A percentile compares a stretch with the other conserved stretches of the same genome.
phyloP scores from a whole-genome alignment of 2,888 invertebrate species.

The Rhaphigaster nebulosa region DNA sequence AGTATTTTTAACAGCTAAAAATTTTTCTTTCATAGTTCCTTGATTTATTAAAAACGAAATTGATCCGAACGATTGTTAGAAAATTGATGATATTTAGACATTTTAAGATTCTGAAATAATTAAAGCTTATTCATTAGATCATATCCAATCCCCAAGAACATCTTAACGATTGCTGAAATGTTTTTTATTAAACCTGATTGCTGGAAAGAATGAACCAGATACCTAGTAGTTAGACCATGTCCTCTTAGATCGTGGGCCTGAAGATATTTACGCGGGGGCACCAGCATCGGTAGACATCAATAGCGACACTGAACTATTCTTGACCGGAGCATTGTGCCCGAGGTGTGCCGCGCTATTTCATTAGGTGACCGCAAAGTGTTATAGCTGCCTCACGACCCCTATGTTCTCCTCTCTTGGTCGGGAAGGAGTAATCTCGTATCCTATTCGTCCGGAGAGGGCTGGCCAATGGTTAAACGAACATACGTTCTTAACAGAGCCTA shows the following conservation, averaged over 20 bases:
- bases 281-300: slow-evolving; percentile 34
- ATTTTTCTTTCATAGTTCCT: too few species aligned
- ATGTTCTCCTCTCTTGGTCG: background rate
- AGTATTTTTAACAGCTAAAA: too few species aligned
- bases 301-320: slow-evolving; percentile 11
- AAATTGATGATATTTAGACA: too few species aligned
- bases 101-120: background rate
- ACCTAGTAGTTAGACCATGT: background rate
- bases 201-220: background rate
- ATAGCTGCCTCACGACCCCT: slow-evolving; percentile 31
- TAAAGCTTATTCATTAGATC: too few species aligned
- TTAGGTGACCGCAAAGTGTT: slow-evolving; percentile 37
- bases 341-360: slow-evolving; percentile 37
- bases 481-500: background rate
- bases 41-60: too few species aligned
- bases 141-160: background rate
- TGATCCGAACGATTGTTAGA: too few species aligned
- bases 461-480: background rate
- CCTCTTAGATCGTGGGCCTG: background rate
- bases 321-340: background rate
- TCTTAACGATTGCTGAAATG: background rate
- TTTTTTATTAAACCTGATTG: background rate
- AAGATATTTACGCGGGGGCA: background rate
- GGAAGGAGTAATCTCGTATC: background rate
- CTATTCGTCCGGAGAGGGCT: background rate